Evolutionary conservation across 1,140 invertebrate species (phyloP), one percentile per base, ranked within the genome.

Genomic region (Andrena cerasifolii): DNA sequence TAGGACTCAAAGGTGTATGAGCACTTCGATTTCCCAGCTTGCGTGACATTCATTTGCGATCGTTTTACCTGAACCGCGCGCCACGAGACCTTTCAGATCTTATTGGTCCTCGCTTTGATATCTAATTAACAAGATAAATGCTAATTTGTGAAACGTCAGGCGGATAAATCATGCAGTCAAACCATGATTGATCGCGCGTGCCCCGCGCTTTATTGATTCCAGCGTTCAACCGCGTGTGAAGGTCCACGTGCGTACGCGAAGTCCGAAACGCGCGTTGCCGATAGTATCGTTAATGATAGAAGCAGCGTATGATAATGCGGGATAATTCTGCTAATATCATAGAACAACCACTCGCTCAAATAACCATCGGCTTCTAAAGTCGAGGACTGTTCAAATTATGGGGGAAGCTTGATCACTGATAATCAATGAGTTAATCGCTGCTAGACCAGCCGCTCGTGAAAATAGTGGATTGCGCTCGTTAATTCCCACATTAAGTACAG

Each of bases 101-200:
- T 58, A 54, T 24, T 24, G 26, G 4, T 56, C 24, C 16, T 56
- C 26, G n/a, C 43, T 56, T 31, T 7, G 16, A 70, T 56, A 70
- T 56, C 51, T 56, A 56, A 70, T 56, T 70, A 58, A 5, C 24
- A 16, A 24, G 16, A 14, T 26, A 12, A 56, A 45, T 43, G 36
- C 40, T 21, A 26, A 70, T 54, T 70, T 6, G 43, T 28, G 26
- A 31, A 49, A 6, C 12, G 36, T 43, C 33, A 28, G 21, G 1
- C 21, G 36, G 2, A 67, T n/a, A 24, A 43, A 54, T 36, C 21
- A 33, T 14, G 1, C 21, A 7, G 28, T 14, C 5, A 58, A 16
- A 58, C 28, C n/a, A n/a, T 28, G 61, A 40, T 40, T 45, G 43
- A 56, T 18, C 53, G 3, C 26, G 8, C 24, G 12, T n/a, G 14